Evolutionary conservation across 2,888 invertebrate species (phyloP).

Genomic region (Melinopterus prodromus): DNA sequence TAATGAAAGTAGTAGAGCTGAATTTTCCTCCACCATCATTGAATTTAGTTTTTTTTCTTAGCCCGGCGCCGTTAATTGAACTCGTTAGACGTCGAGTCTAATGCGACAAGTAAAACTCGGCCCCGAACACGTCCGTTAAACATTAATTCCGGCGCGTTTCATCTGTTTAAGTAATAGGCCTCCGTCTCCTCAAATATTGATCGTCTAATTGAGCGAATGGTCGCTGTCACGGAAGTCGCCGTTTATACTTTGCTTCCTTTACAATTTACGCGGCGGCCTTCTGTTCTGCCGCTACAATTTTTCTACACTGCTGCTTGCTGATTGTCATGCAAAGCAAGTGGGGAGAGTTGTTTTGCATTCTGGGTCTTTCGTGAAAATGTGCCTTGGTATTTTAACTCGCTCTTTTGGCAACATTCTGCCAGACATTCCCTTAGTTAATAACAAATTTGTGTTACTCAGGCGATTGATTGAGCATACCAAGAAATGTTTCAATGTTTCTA

Average conservation of each 20-base stretch:
- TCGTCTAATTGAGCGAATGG: neutral
- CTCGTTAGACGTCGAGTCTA: neutral
- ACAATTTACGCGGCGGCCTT: slow-evolving; percentile 4
- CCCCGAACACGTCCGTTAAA: neutral
- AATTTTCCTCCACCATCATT: neutral
- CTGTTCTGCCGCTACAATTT: neutral
- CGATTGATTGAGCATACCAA: too few species aligned
- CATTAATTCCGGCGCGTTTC: neutral
- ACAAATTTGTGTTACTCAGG: too few species aligned
- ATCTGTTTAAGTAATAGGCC: slow-evolving; percentile 4
- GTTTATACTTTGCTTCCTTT: neutral
- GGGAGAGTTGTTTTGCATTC: neutral
- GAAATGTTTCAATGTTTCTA: too few species aligned
- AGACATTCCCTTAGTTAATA: too few species aligned
- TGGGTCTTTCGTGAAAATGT: neutral
- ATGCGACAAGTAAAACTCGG: neutral
- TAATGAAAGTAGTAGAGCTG: neutral
- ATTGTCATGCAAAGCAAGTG: neutral
- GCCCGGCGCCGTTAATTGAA: neutral
- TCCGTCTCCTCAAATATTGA: neutral
- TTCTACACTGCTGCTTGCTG: neutral
- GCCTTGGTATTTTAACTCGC: neutral
- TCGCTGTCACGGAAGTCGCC: neutral
- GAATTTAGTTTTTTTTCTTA: neutral
- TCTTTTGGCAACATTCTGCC: neutral